These are phyloP conservation scores for Castor canadensis DNA, from an alignment of 2,113 vertebrate genomes.

Conservation along the genomic window DNA sequence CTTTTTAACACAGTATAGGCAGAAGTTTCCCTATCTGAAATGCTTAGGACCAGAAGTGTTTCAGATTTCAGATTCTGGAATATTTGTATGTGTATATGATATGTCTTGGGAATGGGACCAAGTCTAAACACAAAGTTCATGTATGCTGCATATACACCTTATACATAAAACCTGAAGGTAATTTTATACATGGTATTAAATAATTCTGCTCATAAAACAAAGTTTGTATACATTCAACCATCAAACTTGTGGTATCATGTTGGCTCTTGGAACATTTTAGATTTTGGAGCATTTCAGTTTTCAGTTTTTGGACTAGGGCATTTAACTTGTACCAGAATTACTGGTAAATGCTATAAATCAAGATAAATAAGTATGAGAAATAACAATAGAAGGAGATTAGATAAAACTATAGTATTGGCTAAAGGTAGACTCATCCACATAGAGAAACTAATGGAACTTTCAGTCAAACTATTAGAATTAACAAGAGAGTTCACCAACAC, in stretches of 20 bases:
- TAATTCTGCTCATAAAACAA: background rate
- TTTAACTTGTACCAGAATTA: background rate
- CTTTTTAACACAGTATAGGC: background rate
- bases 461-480: background rate
- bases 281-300: too few relatives aligned
- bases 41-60: too few relatives aligned
- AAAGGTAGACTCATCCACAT: background rate
- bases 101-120: background rate
- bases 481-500: background rate
- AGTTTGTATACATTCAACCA: background rate
- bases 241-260: background rate
- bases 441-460: background rate
- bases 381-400: background rate
- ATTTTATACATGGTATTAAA: background rate
- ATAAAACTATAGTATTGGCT: background rate
- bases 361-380: background rate
- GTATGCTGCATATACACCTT: background rate
- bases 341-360: background rate
- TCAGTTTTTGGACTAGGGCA: background rate
- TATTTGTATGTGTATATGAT: too few relatives aligned
- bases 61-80: too few relatives aligned
- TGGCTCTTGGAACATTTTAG: background rate
- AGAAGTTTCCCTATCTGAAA: background rate
- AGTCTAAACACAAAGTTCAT: background rate
- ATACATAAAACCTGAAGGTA: too few relatives aligned